Evolutionary conservation across 2,113 vertebrate species (phyloP).

Genomic region (Nyctibius bracteatus): DNA sequence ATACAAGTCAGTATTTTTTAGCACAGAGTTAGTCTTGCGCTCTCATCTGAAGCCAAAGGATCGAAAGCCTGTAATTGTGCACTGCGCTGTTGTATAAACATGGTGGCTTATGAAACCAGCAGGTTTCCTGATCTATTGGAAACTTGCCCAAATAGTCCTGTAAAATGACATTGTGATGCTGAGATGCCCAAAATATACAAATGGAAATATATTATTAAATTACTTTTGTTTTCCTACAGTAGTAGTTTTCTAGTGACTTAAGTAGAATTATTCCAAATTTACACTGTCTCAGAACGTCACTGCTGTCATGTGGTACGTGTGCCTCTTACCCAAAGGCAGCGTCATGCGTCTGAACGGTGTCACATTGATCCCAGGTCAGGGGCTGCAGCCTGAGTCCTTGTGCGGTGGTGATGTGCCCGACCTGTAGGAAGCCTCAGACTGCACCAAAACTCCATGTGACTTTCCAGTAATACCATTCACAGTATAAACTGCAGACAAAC

Average conservation of each 20-base stretch:
- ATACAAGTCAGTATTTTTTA: neutral
- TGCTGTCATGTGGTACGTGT: fast-evolving
- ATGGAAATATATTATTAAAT: neutral
- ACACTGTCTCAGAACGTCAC: neutral
- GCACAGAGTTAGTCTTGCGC: neutral
- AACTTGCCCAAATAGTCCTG: neutral
- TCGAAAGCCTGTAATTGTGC: neutral
- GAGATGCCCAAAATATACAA: neutral
- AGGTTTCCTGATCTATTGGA: neutral
- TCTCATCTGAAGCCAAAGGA: neutral
- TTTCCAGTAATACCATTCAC: neutral
- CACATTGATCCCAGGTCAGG: neutral
- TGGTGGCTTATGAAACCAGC: neutral
- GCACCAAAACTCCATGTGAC: neutral
- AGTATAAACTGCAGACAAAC: neutral
- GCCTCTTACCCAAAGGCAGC: neutral
- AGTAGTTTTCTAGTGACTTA: neutral
- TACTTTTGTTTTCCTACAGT: neutral
- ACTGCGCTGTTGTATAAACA: neutral
- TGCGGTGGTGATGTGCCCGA: fast-evolving
- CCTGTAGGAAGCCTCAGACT: neutral
- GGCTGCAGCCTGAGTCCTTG: neutral
- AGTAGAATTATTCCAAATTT: neutral
- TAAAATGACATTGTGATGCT: neutral
- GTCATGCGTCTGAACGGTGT: fast-evolving